Evolutionary conservation across 2,888 invertebrate genomes (phyloP).

Genomic region (Cryptops parisi): DNA sequence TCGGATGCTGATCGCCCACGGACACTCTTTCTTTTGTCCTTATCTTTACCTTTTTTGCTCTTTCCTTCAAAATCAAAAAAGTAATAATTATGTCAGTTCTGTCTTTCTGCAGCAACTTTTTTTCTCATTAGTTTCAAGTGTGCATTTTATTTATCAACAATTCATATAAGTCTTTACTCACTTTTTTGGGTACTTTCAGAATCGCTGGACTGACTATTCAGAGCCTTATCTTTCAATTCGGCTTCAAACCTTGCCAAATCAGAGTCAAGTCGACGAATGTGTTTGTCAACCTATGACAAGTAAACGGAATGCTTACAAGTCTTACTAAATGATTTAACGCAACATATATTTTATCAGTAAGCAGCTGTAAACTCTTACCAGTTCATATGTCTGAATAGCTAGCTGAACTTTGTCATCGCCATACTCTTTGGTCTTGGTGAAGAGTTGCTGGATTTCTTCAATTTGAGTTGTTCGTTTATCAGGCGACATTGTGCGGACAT

Average conservation of each 20-base stretch:
- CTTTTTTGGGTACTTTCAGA: conserved; percentile 21
- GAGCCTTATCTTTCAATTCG: conserved; percentile 87
- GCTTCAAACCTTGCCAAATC: conserved; percentile 93
- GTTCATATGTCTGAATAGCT: conserved; percentile 94
- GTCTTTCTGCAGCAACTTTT: too few species aligned
- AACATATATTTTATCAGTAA: background rate
- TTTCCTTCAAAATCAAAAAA: conserved; percentile 45
- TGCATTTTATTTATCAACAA: too few species aligned
- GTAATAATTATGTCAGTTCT: too few species aligned
- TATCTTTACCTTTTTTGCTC: conserved; percentile 53
- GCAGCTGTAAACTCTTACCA: conserved; percentile 36
- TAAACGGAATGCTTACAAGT: too few species aligned
- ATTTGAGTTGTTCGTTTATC: conserved; percentile 73
- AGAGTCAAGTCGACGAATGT: conserved; percentile 86
- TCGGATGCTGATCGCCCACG: conserved; percentile 32
- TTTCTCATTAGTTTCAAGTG: too few species aligned
- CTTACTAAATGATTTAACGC: background rate
- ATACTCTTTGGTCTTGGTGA: conserved; percentile 87
- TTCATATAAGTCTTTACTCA: conserved; percentile 7
- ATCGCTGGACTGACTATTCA: conserved; percentile 40
- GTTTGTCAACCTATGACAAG: conserved; percentile 67
- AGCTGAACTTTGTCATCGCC: conserved; percentile 95
- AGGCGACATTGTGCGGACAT: conserved; percentile 50
- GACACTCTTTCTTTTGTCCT: conserved; percentile 37
- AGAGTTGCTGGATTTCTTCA: conserved; percentile 68